phyloP scores from a whole-genome alignment of 2,797 vertebrate species.

The Ctenopoma kingsleyae region DNA sequence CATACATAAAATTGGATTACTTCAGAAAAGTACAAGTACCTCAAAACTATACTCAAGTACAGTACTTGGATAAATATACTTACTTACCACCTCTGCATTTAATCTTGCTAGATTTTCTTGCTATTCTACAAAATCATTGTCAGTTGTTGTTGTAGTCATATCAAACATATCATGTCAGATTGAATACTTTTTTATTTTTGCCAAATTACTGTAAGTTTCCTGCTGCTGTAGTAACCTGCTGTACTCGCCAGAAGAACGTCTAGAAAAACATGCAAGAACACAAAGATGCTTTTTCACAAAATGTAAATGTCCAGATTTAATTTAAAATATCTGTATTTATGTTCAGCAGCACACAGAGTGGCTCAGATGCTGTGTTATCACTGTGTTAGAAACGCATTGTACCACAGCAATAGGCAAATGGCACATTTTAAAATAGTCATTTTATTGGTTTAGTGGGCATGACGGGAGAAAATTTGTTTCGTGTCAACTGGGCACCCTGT shows the following conservation, averaged over 20 bases:
- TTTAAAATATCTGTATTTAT: slow-evolving; percentile 21
- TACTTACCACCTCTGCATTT: slow-evolving; percentile 2
- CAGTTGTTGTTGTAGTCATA: neutral
- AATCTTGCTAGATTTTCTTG: too few relatives aligned
- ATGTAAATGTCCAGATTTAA: slow-evolving; percentile 11
- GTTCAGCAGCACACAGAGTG: neutral
- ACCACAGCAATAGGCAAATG: slow-evolving; percentile 28
- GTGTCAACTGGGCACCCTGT: slow-evolving; percentile 44
- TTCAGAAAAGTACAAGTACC: too few relatives aligned
- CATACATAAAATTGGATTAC: too few relatives aligned
- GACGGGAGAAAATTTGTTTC: slow-evolving; percentile 49
- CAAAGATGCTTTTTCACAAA: neutral
- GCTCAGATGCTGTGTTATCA: neutral
- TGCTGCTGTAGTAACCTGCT: slow-evolving; percentile 4
- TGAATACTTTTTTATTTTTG: neutral
- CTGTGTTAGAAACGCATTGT: slow-evolving; percentile 33
- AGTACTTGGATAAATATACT: too few relatives aligned
- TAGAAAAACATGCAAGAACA: neutral
- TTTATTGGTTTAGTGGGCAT: slow-evolving; percentile 49
- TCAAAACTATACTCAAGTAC: too few relatives aligned
- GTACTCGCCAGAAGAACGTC: too few relatives aligned
- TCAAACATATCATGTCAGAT: neutral
- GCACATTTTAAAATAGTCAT: slow-evolving; percentile 54
- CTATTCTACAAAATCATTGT: neutral
- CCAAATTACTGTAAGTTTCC: slow-evolving; percentile 6